phyloP scores from a whole-genome alignment of 2,797 vertebrate genomes.

The Steatocranus sp. region DNA sequence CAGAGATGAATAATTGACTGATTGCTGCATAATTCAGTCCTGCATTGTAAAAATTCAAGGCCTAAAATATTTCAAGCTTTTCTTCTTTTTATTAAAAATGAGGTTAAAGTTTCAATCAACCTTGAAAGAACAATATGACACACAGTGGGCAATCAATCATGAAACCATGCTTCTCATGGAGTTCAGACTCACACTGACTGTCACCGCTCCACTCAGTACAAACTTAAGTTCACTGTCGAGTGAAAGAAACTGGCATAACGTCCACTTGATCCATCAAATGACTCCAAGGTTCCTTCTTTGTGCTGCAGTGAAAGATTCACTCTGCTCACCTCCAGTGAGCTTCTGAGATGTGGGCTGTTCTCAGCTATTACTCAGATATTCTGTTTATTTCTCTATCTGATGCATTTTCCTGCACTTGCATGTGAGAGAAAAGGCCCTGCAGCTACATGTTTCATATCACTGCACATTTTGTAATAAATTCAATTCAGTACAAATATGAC shows the following conservation, averaged over 20 bases:
- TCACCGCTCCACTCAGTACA: background rate
- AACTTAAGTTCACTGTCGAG: slow-evolving; percentile 44
- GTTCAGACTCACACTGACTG: slow-evolving; percentile 34
- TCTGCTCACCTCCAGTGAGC: slow-evolving; percentile 47
- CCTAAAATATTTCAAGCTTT: slow-evolving; percentile 96
- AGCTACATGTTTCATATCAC: slow-evolving; percentile 80
- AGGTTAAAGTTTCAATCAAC: slow-evolving; percentile 99
- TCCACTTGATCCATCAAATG: slow-evolving; percentile 57
- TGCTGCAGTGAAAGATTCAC: slow-evolving; percentile 31
- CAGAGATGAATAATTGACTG: slow-evolving; percentile 99
- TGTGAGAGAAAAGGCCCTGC: slow-evolving; percentile 62
- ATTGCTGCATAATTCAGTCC: slow-evolving; percentile 99
- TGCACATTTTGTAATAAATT: slow-evolving; percentile 79
- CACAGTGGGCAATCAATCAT: slow-evolving; percentile 95
- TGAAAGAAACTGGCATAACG: slow-evolving; percentile 53
- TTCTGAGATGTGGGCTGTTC: slow-evolving; percentile 33
- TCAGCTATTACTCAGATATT: slow-evolving; percentile 58
- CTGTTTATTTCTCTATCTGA: slow-evolving; percentile 71
- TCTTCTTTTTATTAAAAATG: slow-evolving; percentile 82
- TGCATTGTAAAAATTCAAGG: slow-evolving; percentile 99
- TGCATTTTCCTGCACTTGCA: slow-evolving; percentile 59
- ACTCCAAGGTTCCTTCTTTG: slow-evolving; percentile 17
- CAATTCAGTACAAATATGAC: slow-evolving; percentile 78
- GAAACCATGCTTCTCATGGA: slow-evolving; percentile 79
- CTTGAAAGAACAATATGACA: slow-evolving; percentile 88